Evolutionary conservation across 1,140 invertebrate genomes (phyloP).

Genomic region (Acromyrmex echinatior): DNA sequence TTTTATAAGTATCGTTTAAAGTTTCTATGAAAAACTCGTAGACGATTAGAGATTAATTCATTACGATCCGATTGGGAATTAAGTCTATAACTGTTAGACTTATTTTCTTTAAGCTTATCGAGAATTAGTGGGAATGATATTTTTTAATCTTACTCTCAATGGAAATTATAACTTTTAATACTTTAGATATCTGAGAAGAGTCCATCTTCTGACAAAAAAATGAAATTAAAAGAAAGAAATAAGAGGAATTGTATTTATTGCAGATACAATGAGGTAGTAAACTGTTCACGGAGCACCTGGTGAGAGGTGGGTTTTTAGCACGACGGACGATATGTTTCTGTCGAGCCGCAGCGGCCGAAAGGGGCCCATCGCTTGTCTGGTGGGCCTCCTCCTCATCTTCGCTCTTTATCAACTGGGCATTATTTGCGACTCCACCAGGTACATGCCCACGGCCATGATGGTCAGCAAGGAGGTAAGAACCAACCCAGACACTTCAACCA

Average conservation of each 20-base stretch:
- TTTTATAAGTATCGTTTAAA: neutral
- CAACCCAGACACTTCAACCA: slow-evolving; percentile 62
- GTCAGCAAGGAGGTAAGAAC: slow-evolving; percentile 83
- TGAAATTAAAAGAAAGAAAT: neutral
- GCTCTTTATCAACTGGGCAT: slow-evolving; percentile 85
- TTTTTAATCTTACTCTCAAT: neutral
- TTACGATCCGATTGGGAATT: neutral
- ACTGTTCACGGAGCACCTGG: slow-evolving; percentile 23
- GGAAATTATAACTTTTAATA: neutral
- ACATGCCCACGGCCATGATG: slow-evolving; percentile 81
- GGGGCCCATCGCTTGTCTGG: slow-evolving; percentile 82
- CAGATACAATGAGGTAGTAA: slow-evolving; percentile 73
- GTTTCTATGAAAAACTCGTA: neutral
- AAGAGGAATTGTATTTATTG: slow-evolving; percentile 9
- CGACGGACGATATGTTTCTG: slow-evolving; percentile 80
- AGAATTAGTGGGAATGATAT: neutral
- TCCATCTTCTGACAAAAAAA: neutral
- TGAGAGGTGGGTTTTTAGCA: slow-evolving; percentile 55
- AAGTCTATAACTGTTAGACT: neutral
- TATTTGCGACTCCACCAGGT: slow-evolving; percentile 82
- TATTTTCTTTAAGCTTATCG: neutral
- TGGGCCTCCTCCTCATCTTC: slow-evolving; percentile 80
- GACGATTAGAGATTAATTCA: slow-evolving; percentile 12
- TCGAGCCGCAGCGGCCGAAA: slow-evolving; percentile 80
- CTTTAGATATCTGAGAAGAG: neutral